Conservation (phyloP, 2,113 vertebrate genomes). For the Elgaria multicarinata region DNA sequence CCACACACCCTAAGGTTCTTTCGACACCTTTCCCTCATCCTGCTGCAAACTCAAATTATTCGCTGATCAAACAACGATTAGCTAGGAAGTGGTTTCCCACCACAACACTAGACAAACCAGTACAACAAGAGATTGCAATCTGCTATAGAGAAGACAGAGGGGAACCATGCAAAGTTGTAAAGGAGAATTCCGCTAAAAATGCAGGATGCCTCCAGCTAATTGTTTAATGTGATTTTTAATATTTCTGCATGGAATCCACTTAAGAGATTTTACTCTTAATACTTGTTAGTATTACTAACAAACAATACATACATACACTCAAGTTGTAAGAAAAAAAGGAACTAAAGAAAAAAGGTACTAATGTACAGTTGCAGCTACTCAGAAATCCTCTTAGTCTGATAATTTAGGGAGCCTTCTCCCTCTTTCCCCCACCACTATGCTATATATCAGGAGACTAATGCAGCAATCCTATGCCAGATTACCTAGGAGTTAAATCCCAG, state of each 20-base stretch:
- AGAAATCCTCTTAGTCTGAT: neutral
- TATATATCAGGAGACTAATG: neutral
- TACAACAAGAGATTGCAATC: constrained; percentile 20
- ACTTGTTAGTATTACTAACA: no score
- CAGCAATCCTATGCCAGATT: no score
- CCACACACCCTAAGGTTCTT: neutral
- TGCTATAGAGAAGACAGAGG: neutral
- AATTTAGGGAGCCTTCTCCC: neutral
- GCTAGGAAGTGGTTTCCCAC: constrained; percentile 28
- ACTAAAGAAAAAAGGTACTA: neutral
- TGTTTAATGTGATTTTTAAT: no score
- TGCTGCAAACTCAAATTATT: constrained; percentile 1
- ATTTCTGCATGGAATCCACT: no score
- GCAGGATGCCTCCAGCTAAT: neutral
- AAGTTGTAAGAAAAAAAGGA: neutral
- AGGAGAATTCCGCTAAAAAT: constrained; percentile 31
- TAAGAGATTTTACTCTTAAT: no score
- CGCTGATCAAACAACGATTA: no score
- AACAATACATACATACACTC: no score
- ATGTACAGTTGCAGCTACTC: neutral
- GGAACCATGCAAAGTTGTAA: neutral
- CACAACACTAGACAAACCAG: constrained; percentile 42
- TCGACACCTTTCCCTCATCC: neutral
- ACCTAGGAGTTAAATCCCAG: no score
- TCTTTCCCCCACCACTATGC: neutral